Evolutionary conservation across 2,797 vertebrate genomes (phyloP).

Genomic region (Acanthurus leucopareius): DNA sequence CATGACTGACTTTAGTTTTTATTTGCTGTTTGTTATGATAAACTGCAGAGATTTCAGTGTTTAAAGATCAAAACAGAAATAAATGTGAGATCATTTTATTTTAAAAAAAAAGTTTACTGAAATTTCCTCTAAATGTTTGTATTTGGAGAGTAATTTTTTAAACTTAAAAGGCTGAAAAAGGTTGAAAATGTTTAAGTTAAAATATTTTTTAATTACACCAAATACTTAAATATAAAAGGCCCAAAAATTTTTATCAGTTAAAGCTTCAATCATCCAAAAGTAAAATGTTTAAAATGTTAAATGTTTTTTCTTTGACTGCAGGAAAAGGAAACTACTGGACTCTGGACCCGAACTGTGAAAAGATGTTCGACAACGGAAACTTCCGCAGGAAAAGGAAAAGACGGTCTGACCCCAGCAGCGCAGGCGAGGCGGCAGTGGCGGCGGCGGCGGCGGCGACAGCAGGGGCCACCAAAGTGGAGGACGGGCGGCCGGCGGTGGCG

Average conservation of each 20-base stretch:
- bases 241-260: not conserved
- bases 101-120: not conserved
- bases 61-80: not conserved
- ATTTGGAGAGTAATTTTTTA: not conserved
- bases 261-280: not conserved
- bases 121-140: not conserved
- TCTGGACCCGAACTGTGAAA: slow-evolving; percentile 98
- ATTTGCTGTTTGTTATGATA: not conserved
- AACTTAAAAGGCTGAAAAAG: not conserved
- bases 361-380: slow-evolving; percentile 99
- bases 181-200: not conserved
- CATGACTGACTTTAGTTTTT: slow-evolving; percentile 9
- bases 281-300: not conserved
- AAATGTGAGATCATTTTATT: not conserved
- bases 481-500: slow-evolving; percentile 73
- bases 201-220: not conserved
- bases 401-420: slow-evolving; percentile 88
- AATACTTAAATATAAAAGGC: fast-evolving
- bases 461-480: slow-evolving; percentile 85
- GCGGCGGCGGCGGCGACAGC: not conserved
- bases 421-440: slow-evolving; percentile 21
- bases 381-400: slow-evolving; percentile 97
- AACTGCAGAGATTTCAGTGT: not conserved
- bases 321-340: slow-evolving; percentile 99
- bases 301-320: slow-evolving; percentile 55